A percentile compares a stretch with the other conserved stretches of the same genome.
These are phyloP conservation scores for Megalops atlanticus DNA, from an alignment of 2,113 vertebrate genomes.

Conservation along the genomic window DNA sequence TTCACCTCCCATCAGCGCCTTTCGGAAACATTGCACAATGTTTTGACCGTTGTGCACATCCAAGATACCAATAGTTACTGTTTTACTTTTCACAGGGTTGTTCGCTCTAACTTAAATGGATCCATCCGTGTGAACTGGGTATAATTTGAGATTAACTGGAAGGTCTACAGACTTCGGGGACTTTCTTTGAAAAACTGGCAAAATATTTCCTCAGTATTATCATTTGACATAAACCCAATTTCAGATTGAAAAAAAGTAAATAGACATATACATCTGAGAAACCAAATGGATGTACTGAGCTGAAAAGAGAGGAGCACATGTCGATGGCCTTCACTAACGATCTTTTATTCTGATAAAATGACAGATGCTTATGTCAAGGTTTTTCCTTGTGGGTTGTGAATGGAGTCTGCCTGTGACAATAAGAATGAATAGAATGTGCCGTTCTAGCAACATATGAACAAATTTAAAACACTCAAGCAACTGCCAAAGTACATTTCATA, in stretches of 20 bases:
- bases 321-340: no score
- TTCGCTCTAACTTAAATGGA: not conserved
- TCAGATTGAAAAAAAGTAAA: not conserved
- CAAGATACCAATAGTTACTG: not conserved
- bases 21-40: not conserved
- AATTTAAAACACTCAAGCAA: not conserved
- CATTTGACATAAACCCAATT: not conserved
- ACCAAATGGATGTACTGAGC: no score
- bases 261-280: not conserved
- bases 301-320: no score
- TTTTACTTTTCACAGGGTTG: not conserved
- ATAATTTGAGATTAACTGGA: no score
- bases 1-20: not conserved
- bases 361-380: not conserved
- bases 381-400: not conserved
- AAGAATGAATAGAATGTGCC: not conserved
- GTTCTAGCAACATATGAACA: not conserved
- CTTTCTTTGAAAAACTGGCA: not conserved
- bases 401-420: not conserved
- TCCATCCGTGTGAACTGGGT: not conserved
- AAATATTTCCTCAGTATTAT: not conserved
- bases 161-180: no score
- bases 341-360: no score
- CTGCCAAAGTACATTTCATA: no score
- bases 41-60: not conserved